Percentiles rank a stretch among this genome's conserved stretches.
phyloP scores from a whole-genome alignment of 2,797 vertebrate species.

The Tachyglossus aculeatus region DNA sequence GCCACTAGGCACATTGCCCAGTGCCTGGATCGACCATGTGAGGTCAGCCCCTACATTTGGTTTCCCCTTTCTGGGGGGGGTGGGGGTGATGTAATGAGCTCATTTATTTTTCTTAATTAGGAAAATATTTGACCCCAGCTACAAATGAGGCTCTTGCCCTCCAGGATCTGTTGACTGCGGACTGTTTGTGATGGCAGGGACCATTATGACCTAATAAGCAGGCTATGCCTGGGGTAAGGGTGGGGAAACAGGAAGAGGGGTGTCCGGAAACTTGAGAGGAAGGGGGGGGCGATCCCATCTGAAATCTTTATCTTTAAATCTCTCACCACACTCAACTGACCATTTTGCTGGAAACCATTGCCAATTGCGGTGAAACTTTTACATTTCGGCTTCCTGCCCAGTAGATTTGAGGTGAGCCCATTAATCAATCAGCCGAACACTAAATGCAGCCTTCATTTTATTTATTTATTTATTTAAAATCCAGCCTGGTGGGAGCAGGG shows the following conservation, averaged over 20 bases:
- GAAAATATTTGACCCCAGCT: neutral
- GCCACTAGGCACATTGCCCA: too few relatives aligned
- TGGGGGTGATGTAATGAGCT: neutral
- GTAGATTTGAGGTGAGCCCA: neutral
- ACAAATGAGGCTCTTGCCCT: conserved; percentile 20
- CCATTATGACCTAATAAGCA: neutral
- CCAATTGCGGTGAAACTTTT: neutral
- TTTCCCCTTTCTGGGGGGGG: neutral
- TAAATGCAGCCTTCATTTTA: neutral
- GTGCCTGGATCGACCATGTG: neutral
- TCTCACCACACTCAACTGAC: neutral
- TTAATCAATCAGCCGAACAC: neutral
- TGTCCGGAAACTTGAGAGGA: neutral
- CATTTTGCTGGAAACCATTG: neutral
- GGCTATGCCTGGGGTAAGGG: neutral
- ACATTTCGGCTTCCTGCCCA: neutral
- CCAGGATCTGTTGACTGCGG: neutral
- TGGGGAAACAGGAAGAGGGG: neutral
- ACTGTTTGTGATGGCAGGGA: neutral
- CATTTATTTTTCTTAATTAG: too few relatives aligned
- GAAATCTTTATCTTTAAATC: neutral
- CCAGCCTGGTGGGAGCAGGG: conserved; percentile 7
- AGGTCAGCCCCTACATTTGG: neutral
- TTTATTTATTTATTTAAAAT: conserved; percentile 1
- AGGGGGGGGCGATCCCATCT: neutral